phyloP scores from a whole-genome alignment of 2,113 vertebrate genomes.

The Rhombomys opimus region DNA sequence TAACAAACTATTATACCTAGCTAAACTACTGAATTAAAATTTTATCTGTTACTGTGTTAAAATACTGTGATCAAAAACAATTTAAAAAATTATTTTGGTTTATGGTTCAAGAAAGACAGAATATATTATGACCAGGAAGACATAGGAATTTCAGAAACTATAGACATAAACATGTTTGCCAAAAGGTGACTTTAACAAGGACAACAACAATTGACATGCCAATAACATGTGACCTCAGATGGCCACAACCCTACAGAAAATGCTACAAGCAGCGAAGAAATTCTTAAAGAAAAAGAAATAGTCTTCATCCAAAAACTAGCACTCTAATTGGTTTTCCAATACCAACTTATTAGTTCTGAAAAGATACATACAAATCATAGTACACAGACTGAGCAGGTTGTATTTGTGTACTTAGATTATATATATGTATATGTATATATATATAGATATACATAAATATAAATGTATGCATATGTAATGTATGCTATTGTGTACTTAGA shows the following conservation, averaged over 20 bases:
- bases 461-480: too few relatives aligned
- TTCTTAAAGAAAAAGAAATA: background rate
- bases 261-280: background rate
- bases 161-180: background rate
- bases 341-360: background rate
- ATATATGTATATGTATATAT: too few relatives aligned
- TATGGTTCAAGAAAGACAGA: background rate
- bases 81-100: background rate
- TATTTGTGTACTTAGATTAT: background rate
- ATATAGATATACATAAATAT: too few relatives aligned
- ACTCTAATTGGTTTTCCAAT: background rate
- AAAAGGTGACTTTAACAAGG: background rate
- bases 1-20: background rate
- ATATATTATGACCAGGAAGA: background rate
- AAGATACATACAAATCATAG: background rate
- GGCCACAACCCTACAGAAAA: background rate
- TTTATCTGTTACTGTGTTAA: background rate
- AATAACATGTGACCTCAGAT: background rate
- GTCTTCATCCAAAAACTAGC: background rate
- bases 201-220: background rate
- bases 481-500: too few relatives aligned
- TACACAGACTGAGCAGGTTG: background rate
- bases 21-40: background rate
- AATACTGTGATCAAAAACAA: background rate
- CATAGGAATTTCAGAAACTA: background rate